phyloP scores from a whole-genome alignment of 2,113 vertebrate species.

The Sapajus apella region DNA sequence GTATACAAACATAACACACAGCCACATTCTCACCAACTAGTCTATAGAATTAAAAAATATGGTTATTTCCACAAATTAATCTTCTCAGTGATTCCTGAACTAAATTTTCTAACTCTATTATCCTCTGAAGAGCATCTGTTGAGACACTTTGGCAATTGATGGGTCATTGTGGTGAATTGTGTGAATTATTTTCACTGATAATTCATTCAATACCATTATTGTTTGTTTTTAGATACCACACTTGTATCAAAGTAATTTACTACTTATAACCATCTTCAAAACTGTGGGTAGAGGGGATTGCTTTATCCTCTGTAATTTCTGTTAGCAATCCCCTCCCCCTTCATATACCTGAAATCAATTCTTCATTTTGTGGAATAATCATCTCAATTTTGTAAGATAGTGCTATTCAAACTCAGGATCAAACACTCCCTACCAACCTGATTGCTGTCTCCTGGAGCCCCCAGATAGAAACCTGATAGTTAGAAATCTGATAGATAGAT shows the following conservation, averaged over 20 bases:
- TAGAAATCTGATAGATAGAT: neutral
- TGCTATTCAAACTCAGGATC: neutral
- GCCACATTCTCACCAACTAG: neutral
- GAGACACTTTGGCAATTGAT: neutral
- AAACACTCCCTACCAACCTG: neutral
- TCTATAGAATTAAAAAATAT: neutral
- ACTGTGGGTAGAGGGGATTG: neutral
- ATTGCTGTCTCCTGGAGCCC: neutral
- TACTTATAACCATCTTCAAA: neutral
- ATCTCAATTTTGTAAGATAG: neutral
- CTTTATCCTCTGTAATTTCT: neutral
- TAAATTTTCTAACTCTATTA: neutral
- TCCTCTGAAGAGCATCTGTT: neutral
- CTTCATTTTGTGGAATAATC: neutral
- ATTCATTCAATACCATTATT: neutral
- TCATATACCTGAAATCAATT: neutral
- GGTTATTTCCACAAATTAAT: neutral
- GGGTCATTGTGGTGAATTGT: neutral
- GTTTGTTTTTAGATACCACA: neutral
- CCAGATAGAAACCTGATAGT: neutral
- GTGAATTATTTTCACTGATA: neutral
- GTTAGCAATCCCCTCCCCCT: neutral
- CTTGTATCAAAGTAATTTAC: neutral
- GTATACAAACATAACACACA: neutral
- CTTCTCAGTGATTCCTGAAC: neutral